Conservation (phyloP, 2,113 vertebrate species). For the Ornithorhynchus anatinus region DNA sequence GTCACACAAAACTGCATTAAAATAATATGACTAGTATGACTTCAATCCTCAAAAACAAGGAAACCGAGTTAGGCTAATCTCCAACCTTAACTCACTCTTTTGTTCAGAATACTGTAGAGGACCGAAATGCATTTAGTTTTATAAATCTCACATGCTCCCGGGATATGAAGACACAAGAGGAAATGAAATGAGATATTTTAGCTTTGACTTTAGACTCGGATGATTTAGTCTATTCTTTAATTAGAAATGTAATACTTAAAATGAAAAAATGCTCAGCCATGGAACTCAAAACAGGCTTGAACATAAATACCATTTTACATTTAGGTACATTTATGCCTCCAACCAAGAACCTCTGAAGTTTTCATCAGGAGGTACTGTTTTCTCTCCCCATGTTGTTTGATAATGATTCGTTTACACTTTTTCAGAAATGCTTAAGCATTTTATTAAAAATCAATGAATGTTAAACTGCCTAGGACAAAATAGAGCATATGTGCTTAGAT, state of each 20-base stretch:
- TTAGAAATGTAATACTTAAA: conserved; percentile 14
- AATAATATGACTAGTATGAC: conserved; percentile 38
- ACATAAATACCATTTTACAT: too few relatives aligned
- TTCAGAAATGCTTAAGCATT: neutral
- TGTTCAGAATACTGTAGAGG: conserved; percentile 13
- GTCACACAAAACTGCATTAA: conserved; percentile 45
- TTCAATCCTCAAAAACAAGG: conserved; percentile 40
- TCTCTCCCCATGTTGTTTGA: too few relatives aligned
- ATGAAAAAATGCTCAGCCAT: neutral
- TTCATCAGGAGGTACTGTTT: too few relatives aligned
- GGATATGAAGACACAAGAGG: neutral
- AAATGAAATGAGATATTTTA: neutral
- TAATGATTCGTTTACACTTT: neutral
- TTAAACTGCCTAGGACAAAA: neutral
- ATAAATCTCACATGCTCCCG: conserved; percentile 11
- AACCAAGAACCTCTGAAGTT: too few relatives aligned
- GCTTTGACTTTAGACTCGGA: neutral
- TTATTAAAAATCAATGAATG: neutral
- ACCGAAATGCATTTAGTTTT: neutral
- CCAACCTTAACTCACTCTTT: conserved; percentile 20
- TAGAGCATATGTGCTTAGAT: neutral
- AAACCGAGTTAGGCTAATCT: conserved; percentile 41
- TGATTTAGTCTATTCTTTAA: conserved; percentile 15
- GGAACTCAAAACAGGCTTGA: too few relatives aligned
- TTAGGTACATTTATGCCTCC: too few relatives aligned